These are phyloP conservation scores for Glyptemys insculpta DNA, from an alignment of 2,797 vertebrate species.

Conservation along the genomic window DNA sequence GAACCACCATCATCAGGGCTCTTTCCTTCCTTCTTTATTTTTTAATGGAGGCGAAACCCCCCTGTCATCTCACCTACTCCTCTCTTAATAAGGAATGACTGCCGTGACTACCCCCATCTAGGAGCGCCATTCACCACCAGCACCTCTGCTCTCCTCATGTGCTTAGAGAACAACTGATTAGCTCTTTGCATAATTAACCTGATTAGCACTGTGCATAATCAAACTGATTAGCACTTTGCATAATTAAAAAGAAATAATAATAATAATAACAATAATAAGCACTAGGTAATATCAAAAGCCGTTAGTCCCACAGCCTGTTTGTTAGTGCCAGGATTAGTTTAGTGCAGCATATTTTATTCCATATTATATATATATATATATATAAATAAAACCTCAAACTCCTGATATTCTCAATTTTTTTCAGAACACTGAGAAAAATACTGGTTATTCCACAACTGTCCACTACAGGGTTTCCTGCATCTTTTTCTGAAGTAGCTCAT, in stretches of 20 bases:
- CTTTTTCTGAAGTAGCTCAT: neutral
- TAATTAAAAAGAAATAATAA: slow-evolving; percentile 91
- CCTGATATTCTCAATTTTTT: slow-evolving; percentile 12
- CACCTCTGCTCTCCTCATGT: slow-evolving; percentile 88
- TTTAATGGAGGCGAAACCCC: slow-evolving; percentile 76
- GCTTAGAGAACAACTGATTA: slow-evolving; percentile 91
- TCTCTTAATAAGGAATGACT: slow-evolving; percentile 86
- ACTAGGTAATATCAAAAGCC: slow-evolving; percentile 87
- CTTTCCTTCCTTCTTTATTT: slow-evolving; percentile 50
- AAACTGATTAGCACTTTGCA: slow-evolving; percentile 92
- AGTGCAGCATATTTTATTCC: slow-evolving; percentile 70
- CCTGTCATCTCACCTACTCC: slow-evolving; percentile 82
- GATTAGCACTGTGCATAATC: slow-evolving; percentile 91
- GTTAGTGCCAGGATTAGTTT: slow-evolving; percentile 81
- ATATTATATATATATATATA: neutral
- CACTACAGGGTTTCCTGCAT: neutral
- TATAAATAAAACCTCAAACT: slow-evolving; percentile 34
- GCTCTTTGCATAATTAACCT: slow-evolving; percentile 92
- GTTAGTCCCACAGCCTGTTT: slow-evolving; percentile 81
- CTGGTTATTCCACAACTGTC: neutral
- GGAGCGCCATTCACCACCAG: slow-evolving; percentile 85
- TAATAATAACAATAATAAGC: slow-evolving; percentile 90
- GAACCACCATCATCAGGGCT: slow-evolving; percentile 66
- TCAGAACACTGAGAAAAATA: slow-evolving; percentile 11
- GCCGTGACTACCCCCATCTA: slow-evolving; percentile 87